These are phyloP conservation scores for Isotomurus palustris DNA, from an alignment of 2,888 invertebrate genomes.

Conservation along the genomic window DNA sequence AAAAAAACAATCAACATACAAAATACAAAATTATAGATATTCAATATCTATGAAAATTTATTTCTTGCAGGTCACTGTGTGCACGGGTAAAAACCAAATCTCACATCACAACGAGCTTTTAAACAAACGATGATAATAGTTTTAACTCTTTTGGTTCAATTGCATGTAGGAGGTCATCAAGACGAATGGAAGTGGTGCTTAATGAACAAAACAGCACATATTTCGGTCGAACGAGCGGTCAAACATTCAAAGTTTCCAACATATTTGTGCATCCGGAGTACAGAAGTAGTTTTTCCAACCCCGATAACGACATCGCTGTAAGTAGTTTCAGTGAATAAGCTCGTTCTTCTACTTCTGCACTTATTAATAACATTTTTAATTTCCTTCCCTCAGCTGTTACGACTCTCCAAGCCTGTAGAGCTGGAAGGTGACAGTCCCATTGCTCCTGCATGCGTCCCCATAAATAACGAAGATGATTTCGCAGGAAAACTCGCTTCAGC, in stretches of 20 bases:
- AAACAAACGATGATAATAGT: not conserved
- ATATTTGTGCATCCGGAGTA: conserved; percentile 32
- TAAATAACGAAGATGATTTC: conserved; percentile 22
- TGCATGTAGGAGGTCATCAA: not conserved
- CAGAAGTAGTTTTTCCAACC: conserved; percentile 10
- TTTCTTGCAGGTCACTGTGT: conserved; percentile 18
- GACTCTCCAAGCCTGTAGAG: conserved; percentile 16
- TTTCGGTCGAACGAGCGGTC: conserved; percentile 15
- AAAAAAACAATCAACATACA: too few relatives aligned
- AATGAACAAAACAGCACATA: conserved; percentile 14
- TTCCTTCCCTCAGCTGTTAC: conserved; percentile 13
- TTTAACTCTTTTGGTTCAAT: not conserved
- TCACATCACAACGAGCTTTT: not conserved
- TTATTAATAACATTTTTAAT: not conserved
- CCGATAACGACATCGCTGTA: conserved; percentile 35
- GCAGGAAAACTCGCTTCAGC: too few relatives aligned
- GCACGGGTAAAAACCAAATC: conserved; percentile 13
- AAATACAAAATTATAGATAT: not conserved
- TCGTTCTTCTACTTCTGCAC: not conserved
- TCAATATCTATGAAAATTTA: not conserved
- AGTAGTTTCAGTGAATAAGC: not conserved
- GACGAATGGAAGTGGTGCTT: conserved; percentile 29
- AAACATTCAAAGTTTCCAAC: conserved; percentile 15
- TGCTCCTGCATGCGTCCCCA: conserved; percentile 22
- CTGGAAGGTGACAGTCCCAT: conserved; percentile 8